These are phyloP conservation scores for Gnathonemus echidnorhynchus DNA, from an alignment of 2,113 vertebrate species.

Conservation along the genomic window DNA sequence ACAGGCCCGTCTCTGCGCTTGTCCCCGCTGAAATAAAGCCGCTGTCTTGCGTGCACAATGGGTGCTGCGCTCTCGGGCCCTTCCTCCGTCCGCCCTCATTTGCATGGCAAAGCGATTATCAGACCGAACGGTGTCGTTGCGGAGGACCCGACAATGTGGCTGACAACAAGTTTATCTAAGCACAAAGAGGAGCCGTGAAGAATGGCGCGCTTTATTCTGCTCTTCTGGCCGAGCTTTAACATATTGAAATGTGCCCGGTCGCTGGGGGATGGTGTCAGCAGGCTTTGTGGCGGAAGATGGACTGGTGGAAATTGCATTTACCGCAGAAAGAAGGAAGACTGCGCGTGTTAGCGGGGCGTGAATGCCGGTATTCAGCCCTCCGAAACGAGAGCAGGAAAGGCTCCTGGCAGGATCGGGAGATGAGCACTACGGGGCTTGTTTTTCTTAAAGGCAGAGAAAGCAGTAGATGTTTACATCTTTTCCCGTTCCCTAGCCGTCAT, in stretches of 20 bases:
- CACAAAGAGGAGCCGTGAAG: slow-evolving; percentile 20
- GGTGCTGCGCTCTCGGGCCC: neutral
- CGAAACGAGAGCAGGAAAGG: neutral
- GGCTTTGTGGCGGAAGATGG: slow-evolving; percentile 13
- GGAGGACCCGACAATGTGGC: slow-evolving; percentile 12
- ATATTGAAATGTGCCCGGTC: slow-evolving; percentile 15
- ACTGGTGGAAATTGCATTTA: slow-evolving; percentile 21
- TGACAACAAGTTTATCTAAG: slow-evolving; percentile 27
- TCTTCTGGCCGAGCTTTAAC: slow-evolving; percentile 13
- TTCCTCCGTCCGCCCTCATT: slow-evolving; percentile 12
- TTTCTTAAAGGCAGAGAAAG: slow-evolving; percentile 5
- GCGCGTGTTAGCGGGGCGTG: neutral
- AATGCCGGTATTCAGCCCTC: neutral
- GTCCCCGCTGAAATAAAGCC: slow-evolving; percentile 13
- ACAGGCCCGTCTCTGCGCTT: neutral
- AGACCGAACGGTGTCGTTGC: slow-evolving; percentile 16
- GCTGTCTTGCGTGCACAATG: slow-evolving; percentile 4
- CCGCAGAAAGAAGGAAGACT: slow-evolving; percentile 1
- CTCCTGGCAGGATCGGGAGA: neutral
- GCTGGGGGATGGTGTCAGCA: slow-evolving; percentile 9
- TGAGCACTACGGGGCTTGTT: neutral
- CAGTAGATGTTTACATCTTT: slow-evolving; percentile 13
- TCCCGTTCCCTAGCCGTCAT: neutral
- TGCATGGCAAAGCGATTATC: slow-evolving; percentile 25
- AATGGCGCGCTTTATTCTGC: slow-evolving; percentile 15